Conservation (phyloP, 1,140 invertebrate species). For the Drosophila prosaltans region DNA sequence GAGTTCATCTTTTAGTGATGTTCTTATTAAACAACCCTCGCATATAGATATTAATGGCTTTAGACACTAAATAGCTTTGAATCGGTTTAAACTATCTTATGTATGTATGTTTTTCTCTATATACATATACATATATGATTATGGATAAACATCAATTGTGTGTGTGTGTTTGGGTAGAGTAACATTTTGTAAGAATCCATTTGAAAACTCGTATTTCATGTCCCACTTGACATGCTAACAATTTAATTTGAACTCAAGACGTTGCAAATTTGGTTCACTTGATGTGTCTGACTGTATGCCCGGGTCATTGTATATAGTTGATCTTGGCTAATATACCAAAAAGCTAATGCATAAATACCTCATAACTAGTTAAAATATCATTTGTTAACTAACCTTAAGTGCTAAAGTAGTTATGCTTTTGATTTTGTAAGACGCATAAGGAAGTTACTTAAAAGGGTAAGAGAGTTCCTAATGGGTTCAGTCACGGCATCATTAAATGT, state of each 20-base stretch:
- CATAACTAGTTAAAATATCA: slow-evolving; percentile 4
- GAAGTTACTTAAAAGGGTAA: slow-evolving; percentile 19
- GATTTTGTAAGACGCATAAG: slow-evolving; percentile 17
- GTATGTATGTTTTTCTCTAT: not conserved
- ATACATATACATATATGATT: not conserved
- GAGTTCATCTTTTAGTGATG: no score
- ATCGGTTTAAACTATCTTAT: not conserved
- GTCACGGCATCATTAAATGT: slow-evolving; percentile 53
- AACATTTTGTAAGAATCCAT: slow-evolving; percentile 68
- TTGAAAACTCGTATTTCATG: slow-evolving; percentile 63
- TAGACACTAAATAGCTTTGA: slow-evolving; percentile 19
- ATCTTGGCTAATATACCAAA: slow-evolving; percentile 26
- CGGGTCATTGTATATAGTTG: slow-evolving; percentile 29
- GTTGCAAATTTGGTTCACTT: slow-evolving; percentile 54
- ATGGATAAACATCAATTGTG: slow-evolving; percentile 9
- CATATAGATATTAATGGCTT: slow-evolving; percentile 8
- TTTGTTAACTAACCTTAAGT: slow-evolving; percentile 5
- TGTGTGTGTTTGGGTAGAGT: not conserved
- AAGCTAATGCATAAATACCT: slow-evolving; percentile 27
- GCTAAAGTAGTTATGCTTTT: slow-evolving; percentile 4
- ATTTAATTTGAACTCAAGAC: slow-evolving; percentile 76
- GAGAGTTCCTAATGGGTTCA: slow-evolving; percentile 41
- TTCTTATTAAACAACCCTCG: not conserved
- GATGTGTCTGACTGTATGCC: not conserved
- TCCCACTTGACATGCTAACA: slow-evolving; percentile 77